Evolutionary conservation across 2,797 vertebrate species (phyloP), one percentile per base, ranked within the genome.

Genomic region (Crenuchus spilurus): DNA sequence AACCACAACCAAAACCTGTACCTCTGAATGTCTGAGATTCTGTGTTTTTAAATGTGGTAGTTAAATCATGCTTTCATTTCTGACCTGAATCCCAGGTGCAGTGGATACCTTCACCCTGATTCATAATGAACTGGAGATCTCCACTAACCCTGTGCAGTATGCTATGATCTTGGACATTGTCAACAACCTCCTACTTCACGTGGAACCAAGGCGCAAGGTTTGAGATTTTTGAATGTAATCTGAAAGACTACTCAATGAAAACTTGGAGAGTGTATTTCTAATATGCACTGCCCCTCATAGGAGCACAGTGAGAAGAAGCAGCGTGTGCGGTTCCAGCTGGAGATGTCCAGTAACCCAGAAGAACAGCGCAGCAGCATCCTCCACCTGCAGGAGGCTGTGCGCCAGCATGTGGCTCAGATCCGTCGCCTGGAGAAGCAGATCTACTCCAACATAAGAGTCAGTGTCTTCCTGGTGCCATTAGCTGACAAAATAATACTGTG

Each of bases 241-340:
- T 52, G 16, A 2, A 57, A 55, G n/a, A n/a, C n/a, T n/a, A n/a
- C n/a, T n/a, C n/a, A n/a, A n/a, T n/a, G n/a, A n/a, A n/a, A n/a
- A n/a, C n/a, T n/a, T n/a, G n/a, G 8, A 58, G n/a, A 14, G 22
- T 44, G 14, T 0, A 16, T 26, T 30, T 20, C 33, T 60, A 44
- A 72, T 74, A 7, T 11, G 0, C 16, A 4, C 3, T 57, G 28
- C 63, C n/a, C 39, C 24, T 74, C 41, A 5, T 71, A 99, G 98
- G 98, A 99, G 87, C 97, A 99, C 88, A 99, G 98, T 24, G 98
- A 99, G 89, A 98, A 98, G 87, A 99, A 99, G 84, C 98, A 99
- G 84, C 89, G 98, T 0, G 97, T 99, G 16, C 97, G 98, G 48
- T 99, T 99, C 88, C 98, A 99, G 88, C 90, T 99, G 82, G 98